Evolutionary conservation across 2,888 invertebrate species (phyloP).

Genomic region (Yponomeuta malinellus): DNA sequence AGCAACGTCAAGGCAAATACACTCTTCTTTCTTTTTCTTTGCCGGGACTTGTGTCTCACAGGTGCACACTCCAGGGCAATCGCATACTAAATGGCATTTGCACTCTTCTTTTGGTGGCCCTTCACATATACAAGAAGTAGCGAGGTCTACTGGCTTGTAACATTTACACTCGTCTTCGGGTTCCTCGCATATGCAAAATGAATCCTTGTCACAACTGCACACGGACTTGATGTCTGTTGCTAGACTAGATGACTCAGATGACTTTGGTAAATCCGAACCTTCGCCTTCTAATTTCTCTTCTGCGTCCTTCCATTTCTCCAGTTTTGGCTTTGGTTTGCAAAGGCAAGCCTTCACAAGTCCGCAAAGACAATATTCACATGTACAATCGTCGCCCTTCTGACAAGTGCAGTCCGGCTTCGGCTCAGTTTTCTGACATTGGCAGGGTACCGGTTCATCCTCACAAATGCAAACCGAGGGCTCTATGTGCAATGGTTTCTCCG

Average conservation of each 20-base stretch:
- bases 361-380: constrained; percentile 48
- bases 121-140: background rate
- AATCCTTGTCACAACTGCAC: constrained; percentile 34
- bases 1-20: constrained; percentile 41
- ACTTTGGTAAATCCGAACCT: background rate
- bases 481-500: background rate
- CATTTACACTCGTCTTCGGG: constrained; percentile 25
- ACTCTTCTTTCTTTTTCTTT: constrained; percentile 30
- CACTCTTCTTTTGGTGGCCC: background rate
- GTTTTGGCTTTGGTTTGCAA: constrained; percentile 34
- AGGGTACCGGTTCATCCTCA: constrained; percentile 22
- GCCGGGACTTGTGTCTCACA: constrained; percentile 2
- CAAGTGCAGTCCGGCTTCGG: constrained; percentile 41
- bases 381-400: constrained; percentile 45
- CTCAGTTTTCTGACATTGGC: constrained; percentile 47
- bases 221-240: constrained; percentile 21
- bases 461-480: constrained; percentile 9
- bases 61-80: constrained; percentile 16
- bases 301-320: background rate
- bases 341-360: constrained; percentile 42
- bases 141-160: background rate
- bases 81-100: constrained; percentile 11
- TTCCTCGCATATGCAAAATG: constrained; percentile 46
- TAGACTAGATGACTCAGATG: background rate
- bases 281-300: background rate